These are phyloP conservation scores for Myrmophylax atrothorax DNA, from an alignment of 2,113 vertebrate species.

Conservation along the genomic window DNA sequence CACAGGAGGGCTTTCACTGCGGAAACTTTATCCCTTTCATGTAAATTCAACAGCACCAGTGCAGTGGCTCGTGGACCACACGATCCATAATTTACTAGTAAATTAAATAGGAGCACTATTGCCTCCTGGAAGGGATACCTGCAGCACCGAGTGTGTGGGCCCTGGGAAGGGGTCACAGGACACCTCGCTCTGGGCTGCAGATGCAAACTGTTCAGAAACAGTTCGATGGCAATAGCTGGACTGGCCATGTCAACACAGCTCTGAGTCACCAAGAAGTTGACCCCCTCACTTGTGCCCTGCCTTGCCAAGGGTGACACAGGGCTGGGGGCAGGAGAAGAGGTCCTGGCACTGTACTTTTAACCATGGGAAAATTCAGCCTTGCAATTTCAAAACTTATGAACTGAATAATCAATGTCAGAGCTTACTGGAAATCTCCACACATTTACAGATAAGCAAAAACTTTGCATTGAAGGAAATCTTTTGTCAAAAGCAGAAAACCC, in stretches of 20 bases:
- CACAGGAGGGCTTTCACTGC: not conserved
- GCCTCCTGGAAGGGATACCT: not conserved
- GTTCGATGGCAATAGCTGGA: not conserved
- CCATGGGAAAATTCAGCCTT: not conserved
- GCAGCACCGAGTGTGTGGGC: fast-evolving
- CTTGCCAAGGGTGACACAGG: not conserved
- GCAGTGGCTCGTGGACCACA: not conserved
- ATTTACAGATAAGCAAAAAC: not conserved
- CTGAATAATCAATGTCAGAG: not conserved
- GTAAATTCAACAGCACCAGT: not conserved
- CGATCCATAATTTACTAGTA: not conserved
- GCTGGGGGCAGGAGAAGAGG: not conserved
- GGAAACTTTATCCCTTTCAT: not conserved
- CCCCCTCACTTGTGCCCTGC: not conserved
- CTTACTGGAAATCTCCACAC: not conserved
- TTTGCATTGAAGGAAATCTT: not conserved
- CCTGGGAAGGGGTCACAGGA: not conserved
- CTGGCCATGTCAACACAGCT: not conserved
- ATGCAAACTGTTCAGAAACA: fast-evolving
- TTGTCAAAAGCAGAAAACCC: not conserved
- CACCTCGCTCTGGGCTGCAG: not conserved
- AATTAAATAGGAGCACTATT: not conserved
- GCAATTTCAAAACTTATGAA: not conserved
- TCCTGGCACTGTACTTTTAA: not conserved
- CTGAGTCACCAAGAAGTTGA: not conserved